Percentiles rank a stretch among this genome's conserved stretches.
phyloP scores from a whole-genome alignment of 1,140 invertebrate species.

The Chlorops oryzae region DNA sequence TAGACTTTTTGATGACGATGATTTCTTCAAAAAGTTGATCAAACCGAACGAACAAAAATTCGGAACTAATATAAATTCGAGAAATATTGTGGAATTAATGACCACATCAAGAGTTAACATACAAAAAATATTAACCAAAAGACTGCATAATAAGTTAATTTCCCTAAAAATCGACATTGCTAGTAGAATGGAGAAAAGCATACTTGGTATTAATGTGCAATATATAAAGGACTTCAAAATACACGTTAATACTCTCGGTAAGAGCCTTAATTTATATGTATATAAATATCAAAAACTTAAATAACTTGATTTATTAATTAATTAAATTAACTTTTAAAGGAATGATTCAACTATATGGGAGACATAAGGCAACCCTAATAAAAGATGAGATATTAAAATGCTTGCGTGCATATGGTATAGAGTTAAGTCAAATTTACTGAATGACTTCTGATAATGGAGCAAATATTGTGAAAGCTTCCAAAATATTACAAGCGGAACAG shows the following conservation, averaged over 20 bases:
- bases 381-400: conserved; percentile 4
- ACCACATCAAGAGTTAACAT: neutral
- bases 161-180: neutral
- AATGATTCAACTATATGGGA: too few relatives aligned
- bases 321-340: too few relatives aligned
- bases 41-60: conserved; percentile 4
- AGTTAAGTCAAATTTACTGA: neutral
- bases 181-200: neutral
- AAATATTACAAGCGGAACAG: neutral
- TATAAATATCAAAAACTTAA: too few relatives aligned
- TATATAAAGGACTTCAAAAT: neutral
- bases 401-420: neutral
- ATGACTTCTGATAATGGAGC: neutral
- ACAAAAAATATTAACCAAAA: neutral
- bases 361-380: too few relatives aligned
- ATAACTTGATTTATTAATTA: too few relatives aligned
- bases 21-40: conserved; percentile 1
- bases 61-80: neutral
- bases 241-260: neutral
- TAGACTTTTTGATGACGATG: conserved; percentile 3
- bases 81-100: neutral
- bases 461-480: neutral
- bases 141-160: neutral
- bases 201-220: neutral
- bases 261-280: too few relatives aligned